These are phyloP conservation scores for Onychomys leucogaster DNA, from an alignment of 2,797 vertebrate species.

Conservation along the genomic window DNA sequence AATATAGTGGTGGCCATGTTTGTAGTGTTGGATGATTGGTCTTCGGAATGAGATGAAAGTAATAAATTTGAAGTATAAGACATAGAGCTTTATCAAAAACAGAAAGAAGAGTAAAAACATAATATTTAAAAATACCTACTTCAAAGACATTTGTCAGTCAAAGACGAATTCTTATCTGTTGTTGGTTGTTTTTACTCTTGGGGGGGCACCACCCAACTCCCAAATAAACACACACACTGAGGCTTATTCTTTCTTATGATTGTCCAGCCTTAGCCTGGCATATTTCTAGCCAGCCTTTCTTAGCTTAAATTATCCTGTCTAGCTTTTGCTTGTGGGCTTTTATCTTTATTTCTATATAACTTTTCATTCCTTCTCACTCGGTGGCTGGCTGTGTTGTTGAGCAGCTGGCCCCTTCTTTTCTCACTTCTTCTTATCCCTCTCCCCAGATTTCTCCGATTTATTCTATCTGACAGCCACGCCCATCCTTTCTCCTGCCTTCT, in stretches of 20 bases:
- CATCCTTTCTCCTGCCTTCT: background rate
- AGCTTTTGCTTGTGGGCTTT: background rate
- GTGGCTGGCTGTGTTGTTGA: background rate
- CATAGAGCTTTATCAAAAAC: background rate
- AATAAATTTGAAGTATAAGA: background rate
- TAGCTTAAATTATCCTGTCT: background rate
- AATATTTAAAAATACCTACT: background rate
- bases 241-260: background rate
- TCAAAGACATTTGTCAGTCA: background rate
- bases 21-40: background rate
- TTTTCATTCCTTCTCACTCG: background rate
- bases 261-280: background rate
- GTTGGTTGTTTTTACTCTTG: background rate
- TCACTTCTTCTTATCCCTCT: background rate
- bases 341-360: background rate
- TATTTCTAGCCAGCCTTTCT: background rate
- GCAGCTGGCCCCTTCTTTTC: background rate
- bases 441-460: background rate
- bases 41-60: background rate
- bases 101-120: background rate
- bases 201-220: fast-evolving
- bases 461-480: background rate
- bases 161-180: background rate
- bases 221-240: background rate
- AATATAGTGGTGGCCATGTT: background rate